phyloP scores from a whole-genome alignment of 2,888 invertebrate genomes.

The Lasioglossum vierecki region DNA sequence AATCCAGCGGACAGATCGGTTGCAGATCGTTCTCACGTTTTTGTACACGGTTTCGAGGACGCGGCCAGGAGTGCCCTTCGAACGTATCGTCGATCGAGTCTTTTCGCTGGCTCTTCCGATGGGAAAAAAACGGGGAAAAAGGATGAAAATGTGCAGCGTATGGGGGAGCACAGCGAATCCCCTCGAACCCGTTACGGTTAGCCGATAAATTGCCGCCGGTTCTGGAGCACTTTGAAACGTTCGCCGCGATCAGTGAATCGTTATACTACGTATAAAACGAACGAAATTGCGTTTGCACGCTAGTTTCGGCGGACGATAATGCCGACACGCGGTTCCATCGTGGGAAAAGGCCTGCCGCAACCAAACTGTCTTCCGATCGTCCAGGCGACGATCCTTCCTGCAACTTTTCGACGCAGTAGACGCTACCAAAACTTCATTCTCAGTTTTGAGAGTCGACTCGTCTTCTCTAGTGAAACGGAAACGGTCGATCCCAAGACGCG shows the following conservation, averaged over 20 bases:
- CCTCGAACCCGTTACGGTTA: constrained; percentile 45
- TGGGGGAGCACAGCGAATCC: background rate
- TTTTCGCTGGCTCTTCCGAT: constrained; percentile 30
- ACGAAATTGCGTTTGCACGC: constrained; percentile 54
- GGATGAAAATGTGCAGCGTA: constrained; percentile 19
- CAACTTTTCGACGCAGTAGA: background rate
- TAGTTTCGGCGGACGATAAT: constrained; percentile 64
- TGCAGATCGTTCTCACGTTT: background rate
- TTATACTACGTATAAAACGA: constrained; percentile 40
- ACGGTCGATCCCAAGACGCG: background rate
- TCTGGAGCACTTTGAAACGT: constrained; percentile 47
- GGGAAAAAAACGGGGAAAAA: background rate
- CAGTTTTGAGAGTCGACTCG: background rate
- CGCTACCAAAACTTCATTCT: background rate
- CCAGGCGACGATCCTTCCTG: background rate
- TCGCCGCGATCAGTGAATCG: constrained; percentile 38
- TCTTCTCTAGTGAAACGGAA: background rate
- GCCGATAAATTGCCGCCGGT: constrained; percentile 59
- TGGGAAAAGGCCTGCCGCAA: constrained; percentile 13
- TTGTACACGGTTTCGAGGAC: constrained; percentile 14
- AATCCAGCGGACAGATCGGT: background rate
- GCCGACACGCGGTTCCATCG: constrained; percentile 44
- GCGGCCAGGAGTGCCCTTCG: constrained; percentile 34
- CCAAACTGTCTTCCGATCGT: background rate
- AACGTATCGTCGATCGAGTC: constrained; percentile 38